Evolutionary conservation across 2,888 invertebrate species (phyloP).

Genomic region (Phasia obesa): DNA sequence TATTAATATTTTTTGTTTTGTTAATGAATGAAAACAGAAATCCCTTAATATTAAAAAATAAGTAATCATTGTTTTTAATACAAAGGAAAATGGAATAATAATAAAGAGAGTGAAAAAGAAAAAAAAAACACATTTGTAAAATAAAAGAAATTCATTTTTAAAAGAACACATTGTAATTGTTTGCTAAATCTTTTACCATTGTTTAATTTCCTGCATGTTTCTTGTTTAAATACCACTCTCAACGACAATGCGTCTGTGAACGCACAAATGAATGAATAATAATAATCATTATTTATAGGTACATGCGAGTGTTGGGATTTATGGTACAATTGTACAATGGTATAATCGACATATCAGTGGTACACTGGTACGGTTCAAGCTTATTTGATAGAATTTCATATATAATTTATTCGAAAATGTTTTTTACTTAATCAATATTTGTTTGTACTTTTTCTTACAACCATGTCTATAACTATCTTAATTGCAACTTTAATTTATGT

Average conservation of each 20-base stretch:
- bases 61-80: slow-evolving; percentile 34
- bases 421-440: too few species aligned
- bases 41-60: slow-evolving; percentile 22
- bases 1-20: not conserved
- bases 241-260: slow-evolving; percentile 20
- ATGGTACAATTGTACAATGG: too few species aligned
- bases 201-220: slow-evolving; percentile 49
- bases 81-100: slow-evolving; percentile 20
- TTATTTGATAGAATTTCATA: too few species aligned
- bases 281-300: not conserved
- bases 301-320: too few species aligned
- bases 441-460: too few species aligned
- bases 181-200: slow-evolving; percentile 56
- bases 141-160: slow-evolving; percentile 45
- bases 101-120: not conserved
- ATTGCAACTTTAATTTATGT: too few species aligned
- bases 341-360: too few species aligned
- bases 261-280: slow-evolving; percentile 7
- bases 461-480: too few species aligned
- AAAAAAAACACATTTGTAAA: not conserved
- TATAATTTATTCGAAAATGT: too few species aligned
- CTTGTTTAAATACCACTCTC: slow-evolving; percentile 12
- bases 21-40: slow-evolving; percentile 37
- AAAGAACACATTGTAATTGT: slow-evolving; percentile 65
- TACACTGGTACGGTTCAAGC: too few species aligned